phyloP scores from a whole-genome alignment of 2,888 invertebrate genomes.

The Anoplius nigerrimus region DNA sequence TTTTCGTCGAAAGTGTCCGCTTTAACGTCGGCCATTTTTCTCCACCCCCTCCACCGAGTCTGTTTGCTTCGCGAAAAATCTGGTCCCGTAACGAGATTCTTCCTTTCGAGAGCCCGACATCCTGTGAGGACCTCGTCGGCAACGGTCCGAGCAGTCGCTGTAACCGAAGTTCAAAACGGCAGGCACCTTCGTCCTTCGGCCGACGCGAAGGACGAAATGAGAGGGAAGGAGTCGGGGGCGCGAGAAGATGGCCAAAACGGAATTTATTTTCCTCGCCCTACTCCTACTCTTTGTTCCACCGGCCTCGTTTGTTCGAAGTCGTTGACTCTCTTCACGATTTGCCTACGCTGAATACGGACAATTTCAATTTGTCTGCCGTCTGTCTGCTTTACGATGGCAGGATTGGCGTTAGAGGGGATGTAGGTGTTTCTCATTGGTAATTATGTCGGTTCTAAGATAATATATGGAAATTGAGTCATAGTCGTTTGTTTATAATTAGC shows the following conservation, averaged over 20 bases:
- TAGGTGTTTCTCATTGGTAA: too few species aligned
- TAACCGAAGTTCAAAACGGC: slow-evolving; percentile 19
- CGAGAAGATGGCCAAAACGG: neutral
- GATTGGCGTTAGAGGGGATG: too few species aligned
- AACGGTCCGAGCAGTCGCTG: slow-evolving; percentile 18
- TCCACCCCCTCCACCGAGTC: neutral
- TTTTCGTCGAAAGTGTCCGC: neutral
- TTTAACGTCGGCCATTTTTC: neutral
- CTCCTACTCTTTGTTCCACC: neutral
- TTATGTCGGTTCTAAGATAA: too few species aligned
- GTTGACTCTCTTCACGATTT: too few species aligned
- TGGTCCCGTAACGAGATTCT: slow-evolving; percentile 24
- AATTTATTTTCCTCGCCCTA: neutral
- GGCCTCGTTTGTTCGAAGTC: too few species aligned
- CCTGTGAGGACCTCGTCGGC: slow-evolving; percentile 10
- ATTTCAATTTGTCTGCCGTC: too few species aligned
- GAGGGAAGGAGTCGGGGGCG: neutral
- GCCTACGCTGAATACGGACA: too few species aligned
- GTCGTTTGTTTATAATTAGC: too few species aligned
- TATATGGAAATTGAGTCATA: too few species aligned
- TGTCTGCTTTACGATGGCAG: too few species aligned
- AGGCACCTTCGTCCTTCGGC: neutral
- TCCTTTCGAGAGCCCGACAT: slow-evolving; percentile 16
- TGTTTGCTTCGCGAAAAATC: slow-evolving; percentile 4
- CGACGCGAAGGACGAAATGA: neutral